phyloP scores from a whole-genome alignment of 2,888 invertebrate species.

The Callinectes sapidus region DNA sequence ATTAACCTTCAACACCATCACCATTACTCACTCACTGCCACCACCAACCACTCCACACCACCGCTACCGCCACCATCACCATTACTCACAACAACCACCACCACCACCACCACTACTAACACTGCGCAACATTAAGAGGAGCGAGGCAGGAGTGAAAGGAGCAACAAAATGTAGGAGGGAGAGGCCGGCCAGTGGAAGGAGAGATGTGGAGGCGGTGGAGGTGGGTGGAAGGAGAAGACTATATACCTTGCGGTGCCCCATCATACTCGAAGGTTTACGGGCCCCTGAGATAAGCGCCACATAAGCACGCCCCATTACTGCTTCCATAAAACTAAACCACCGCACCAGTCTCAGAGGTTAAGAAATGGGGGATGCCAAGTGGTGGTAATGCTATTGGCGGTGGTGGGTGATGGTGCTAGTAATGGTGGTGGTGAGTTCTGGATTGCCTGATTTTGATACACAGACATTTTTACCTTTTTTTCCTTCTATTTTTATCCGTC shows the following conservation, averaged over 20 bases:
- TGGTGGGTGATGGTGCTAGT: not conserved
- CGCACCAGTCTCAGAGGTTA: not conserved
- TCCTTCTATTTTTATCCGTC: not conserved
- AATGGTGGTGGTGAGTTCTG: slow-evolving; percentile 25
- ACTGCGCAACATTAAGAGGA: not conserved
- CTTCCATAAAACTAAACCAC: slow-evolving; percentile 44
- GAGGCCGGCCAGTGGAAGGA: not conserved
- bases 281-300: slow-evolving; percentile 22
- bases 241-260: not conserved
- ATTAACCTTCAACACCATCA: not conserved
- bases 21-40: not conserved
- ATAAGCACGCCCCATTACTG: slow-evolving; percentile 44
- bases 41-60: not conserved
- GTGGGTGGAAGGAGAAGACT: not conserved
- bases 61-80: not conserved
- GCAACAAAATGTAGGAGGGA: not conserved
- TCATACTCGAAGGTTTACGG: slow-evolving; percentile 16
- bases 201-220: not conserved
- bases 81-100: not conserved
- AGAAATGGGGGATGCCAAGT: slow-evolving; percentile 11
- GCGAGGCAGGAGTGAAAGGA: not conserved
- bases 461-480: not conserved
- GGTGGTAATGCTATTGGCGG: not conserved
- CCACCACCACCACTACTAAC: not conserved
- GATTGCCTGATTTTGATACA: not conserved